Conservation (phyloP, 2,888 invertebrate genomes). For the Spisula solida region DNA sequence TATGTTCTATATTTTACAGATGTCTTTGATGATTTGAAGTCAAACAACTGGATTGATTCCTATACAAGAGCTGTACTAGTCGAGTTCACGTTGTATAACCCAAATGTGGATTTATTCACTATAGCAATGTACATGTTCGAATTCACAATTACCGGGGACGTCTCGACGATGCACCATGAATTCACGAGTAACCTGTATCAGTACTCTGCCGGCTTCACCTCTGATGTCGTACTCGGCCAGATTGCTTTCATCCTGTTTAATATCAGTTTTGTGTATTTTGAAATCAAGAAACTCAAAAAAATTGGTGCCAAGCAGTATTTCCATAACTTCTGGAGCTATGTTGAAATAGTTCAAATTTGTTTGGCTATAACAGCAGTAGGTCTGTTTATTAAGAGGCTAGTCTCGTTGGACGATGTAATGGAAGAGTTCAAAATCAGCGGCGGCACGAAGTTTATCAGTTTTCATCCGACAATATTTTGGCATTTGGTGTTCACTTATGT, state of each 20-base stretch:
- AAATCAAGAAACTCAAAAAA: slow-evolving; percentile 63
- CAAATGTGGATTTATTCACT: slow-evolving; percentile 75
- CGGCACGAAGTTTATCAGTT: slow-evolving; percentile 66
- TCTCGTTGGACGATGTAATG: slow-evolving; percentile 55
- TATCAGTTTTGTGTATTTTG: slow-evolving; percentile 61
- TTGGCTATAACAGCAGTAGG: slow-evolving; percentile 65
- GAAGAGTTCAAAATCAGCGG: slow-evolving; percentile 50
- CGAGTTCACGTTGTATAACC: slow-evolving; percentile 76
- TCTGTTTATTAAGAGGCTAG: slow-evolving; percentile 69
- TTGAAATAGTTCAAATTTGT: slow-evolving; percentile 68
- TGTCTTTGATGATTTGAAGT: background rate
- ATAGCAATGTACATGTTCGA: slow-evolving; percentile 73
- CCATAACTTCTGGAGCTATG: slow-evolving; percentile 66
- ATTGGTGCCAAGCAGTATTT: slow-evolving; percentile 65
- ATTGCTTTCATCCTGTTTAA: slow-evolving; percentile 68
- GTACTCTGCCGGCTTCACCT: slow-evolving; percentile 59
- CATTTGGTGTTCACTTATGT: slow-evolving; percentile 68
- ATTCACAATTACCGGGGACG: slow-evolving; percentile 66
- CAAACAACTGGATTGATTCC: slow-evolving; percentile 71
- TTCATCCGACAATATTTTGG: slow-evolving; percentile 69
- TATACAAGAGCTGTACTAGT: slow-evolving; percentile 72
- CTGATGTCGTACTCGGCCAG: slow-evolving; percentile 65
- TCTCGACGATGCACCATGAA: slow-evolving; percentile 68
- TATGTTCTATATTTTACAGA: too few species aligned
- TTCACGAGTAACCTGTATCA: slow-evolving; percentile 71